Percentiles rank a stretch among this genome's conserved stretches.
Conservation (phyloP, 2,888 invertebrate species). For the Drosophila seclusa region DNA sequence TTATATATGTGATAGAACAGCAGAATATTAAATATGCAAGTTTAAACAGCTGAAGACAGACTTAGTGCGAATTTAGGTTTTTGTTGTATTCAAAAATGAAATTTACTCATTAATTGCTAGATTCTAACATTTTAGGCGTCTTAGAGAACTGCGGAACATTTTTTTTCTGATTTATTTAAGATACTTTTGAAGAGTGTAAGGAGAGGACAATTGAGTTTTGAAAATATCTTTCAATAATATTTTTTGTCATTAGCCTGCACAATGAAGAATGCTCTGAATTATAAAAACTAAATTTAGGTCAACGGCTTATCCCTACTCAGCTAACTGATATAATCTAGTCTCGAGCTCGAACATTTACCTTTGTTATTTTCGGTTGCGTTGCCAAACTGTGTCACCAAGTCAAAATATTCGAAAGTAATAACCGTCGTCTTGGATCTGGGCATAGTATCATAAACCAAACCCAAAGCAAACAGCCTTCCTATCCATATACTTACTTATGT, state of each 20-base stretch:
- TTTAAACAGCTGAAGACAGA: too few relatives aligned
- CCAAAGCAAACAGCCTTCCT: conserved; percentile 37
- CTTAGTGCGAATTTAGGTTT: not conserved
- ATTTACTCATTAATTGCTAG: not conserved
- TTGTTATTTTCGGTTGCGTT: not conserved
- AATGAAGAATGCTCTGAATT: not conserved
- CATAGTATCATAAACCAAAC: conserved; percentile 32
- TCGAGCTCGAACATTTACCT: not conserved
- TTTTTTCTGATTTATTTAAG: not conserved
- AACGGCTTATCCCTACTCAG: conserved; percentile 16
- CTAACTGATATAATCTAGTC: conserved; percentile 28
- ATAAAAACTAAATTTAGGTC: conserved; percentile 15
- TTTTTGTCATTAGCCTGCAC: not conserved
- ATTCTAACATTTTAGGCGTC: not conserved
- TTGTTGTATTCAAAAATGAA: not conserved
- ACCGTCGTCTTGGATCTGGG: conserved; percentile 24
- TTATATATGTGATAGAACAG: too few relatives aligned
- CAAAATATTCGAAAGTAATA: conserved; percentile 45
- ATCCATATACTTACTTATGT: not conserved
- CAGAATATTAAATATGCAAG: not conserved
- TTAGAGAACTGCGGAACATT: not conserved
- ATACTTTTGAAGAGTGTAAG: not conserved
- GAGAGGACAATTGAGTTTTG: not conserved
- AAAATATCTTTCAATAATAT: not conserved
- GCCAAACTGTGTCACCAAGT: conserved; percentile 46